Conservation (phyloP, 2,888 invertebrate genomes). For the Syritta pipiens region DNA sequence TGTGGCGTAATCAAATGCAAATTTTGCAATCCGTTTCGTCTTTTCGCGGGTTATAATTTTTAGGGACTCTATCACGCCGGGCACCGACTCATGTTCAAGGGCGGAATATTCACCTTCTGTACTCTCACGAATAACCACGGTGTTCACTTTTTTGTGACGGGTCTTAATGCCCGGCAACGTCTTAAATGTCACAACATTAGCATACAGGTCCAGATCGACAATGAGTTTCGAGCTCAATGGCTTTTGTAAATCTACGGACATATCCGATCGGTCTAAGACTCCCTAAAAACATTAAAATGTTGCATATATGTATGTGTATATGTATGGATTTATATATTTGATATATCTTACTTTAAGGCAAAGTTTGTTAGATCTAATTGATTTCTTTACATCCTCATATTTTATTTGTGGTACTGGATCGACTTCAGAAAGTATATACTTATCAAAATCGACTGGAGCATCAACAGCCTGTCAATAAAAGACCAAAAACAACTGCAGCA, state of each 20-base stretch:
- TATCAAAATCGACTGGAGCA: conserved; percentile 97
- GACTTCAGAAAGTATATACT: conserved; percentile 95
- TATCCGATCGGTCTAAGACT: conserved; percentile 93
- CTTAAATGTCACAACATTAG: conserved; percentile 96
- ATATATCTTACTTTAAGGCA: conserved; percentile 87
- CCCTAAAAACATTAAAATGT: conserved; percentile 84
- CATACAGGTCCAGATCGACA: conserved; percentile 88
- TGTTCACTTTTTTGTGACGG: conserved; percentile 93
- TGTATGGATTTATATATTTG: too few relatives aligned
- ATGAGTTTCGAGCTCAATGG: conserved; percentile 95
- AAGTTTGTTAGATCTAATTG: conserved; percentile 91
- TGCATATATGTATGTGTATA: too few relatives aligned
- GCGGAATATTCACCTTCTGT: conserved; percentile 99
- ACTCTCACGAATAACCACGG: conserved; percentile 97
- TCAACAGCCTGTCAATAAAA: conserved; percentile 84
- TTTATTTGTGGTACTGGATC: conserved; percentile 93
- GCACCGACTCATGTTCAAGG: conserved; percentile 93
- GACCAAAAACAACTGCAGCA: not conserved
- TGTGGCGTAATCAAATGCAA: conserved; percentile 98
- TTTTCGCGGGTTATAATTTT: conserved; percentile 96
- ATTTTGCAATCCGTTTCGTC: conserved; percentile 96
- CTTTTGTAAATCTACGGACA: conserved; percentile 93
- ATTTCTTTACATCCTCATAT: conserved; percentile 90
- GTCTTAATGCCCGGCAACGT: conserved; percentile 92
- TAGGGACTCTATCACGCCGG: conserved; percentile 94